Conservation (phyloP, 2,797 vertebrate species). For the Rhyacichthys aspro region DNA sequence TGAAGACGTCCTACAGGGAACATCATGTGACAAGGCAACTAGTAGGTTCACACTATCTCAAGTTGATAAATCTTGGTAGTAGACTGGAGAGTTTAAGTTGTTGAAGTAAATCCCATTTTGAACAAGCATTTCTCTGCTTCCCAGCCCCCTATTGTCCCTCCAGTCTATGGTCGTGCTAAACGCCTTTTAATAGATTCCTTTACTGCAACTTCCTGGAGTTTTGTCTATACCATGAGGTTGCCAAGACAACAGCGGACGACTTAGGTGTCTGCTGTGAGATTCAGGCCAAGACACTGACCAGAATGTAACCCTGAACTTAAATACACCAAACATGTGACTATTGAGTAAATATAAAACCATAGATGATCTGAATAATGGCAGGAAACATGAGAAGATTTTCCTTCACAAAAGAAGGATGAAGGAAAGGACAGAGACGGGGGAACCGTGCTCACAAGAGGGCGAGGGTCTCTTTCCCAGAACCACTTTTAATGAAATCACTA, state of each 20-base stretch:
- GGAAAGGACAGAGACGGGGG: constrained; percentile 30
- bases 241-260: background rate
- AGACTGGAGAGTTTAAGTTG: background rate
- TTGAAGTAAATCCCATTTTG: background rate
- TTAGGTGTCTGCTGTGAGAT: background rate
- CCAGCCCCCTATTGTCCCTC: constrained; percentile 1
- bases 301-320: background rate
- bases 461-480: constrained; percentile 19
- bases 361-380: background rate
- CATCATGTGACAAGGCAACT: constrained; percentile 29
- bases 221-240: constrained; percentile 6
- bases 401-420: constrained; percentile 26
- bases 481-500: constrained; percentile 1
- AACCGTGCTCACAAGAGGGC: background rate
- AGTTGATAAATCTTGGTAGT: constrained; percentile 4
- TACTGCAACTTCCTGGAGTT: constrained; percentile 11
- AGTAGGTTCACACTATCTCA: constrained; percentile 19
- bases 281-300: background rate
- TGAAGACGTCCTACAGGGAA: constrained; percentile 6
- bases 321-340: background rate
- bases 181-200: background rate
- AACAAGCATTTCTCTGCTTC: background rate
- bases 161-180: constrained; percentile 2
- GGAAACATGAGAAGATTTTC: constrained; percentile 28
- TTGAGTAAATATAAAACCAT: background rate